A percentile compares a stretch with the other conserved stretches of the same genome.
Evolutionary conservation across 2,888 invertebrate genomes (phyloP).

Genomic region (Ophioninae sp.): DNA sequence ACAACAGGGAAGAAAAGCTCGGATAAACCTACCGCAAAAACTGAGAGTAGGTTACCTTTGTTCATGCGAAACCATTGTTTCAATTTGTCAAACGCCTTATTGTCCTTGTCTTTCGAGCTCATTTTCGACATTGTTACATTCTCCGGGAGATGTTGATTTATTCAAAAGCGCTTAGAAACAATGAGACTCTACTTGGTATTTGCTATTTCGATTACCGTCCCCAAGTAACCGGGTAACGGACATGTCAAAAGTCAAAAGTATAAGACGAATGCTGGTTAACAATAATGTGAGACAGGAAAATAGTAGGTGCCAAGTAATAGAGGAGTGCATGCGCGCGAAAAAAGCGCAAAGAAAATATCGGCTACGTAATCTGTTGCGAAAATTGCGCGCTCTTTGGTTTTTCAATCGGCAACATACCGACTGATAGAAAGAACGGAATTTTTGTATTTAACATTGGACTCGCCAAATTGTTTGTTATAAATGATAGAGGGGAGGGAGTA

Average conservation of each 20-base stretch:
- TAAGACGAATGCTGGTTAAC: conserved; percentile 20
- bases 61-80: conserved; percentile 88
- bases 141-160: conserved; percentile 31
- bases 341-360: neutral
- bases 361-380: no score
- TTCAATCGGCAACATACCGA: no score
- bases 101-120: conserved; percentile 87
- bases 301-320: neutral
- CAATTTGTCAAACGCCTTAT: conserved; percentile 87
- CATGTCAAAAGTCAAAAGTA: conserved; percentile 60
- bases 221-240: conserved; percentile 56
- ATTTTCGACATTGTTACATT: conserved; percentile 81
- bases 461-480: no score
- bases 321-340: neutral
- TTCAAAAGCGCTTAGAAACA: conserved; percentile 14
- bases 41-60: conserved; percentile 77
- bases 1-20: conserved; percentile 24
- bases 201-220: neutral
- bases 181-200: neutral
- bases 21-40: neutral
- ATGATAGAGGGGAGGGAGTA: no score
- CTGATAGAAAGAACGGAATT: no score
- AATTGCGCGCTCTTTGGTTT: no score
- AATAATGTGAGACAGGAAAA: conserved; percentile 49
- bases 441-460: no score